A percentile compares a stretch with the other conserved stretches of the same genome.
Evolutionary conservation across 2,113 vertebrate genomes (phyloP).

Genomic region (Atlantisia rogersi): DNA sequence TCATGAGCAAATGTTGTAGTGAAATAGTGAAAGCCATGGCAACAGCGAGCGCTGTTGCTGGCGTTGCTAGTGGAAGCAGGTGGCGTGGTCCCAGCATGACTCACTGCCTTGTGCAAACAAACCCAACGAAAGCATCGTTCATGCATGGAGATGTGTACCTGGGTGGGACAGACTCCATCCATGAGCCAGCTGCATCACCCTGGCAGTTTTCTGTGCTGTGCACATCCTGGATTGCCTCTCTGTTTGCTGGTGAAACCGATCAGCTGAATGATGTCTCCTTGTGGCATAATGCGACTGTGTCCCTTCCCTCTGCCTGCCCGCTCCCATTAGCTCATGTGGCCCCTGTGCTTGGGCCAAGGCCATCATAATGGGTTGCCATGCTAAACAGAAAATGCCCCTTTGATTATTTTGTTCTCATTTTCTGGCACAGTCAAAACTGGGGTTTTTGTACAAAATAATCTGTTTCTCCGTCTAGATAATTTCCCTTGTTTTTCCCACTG

Average conservation of each 20-base stretch:
- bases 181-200: fast-evolving
- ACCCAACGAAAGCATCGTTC: fast-evolving
- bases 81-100: background rate
- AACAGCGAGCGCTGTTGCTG: background rate
- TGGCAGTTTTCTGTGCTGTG: too few species aligned
- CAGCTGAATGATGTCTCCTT: background rate
- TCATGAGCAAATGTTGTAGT: background rate
- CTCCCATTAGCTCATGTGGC: fast-evolving
- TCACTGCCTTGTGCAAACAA: background rate
- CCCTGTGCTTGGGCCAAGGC: too few species aligned
- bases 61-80: background rate
- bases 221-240: background rate
- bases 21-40: conserved; percentile 19
- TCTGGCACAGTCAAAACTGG: background rate
- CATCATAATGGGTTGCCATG: fast-evolving
- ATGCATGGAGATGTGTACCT: fast-evolving
- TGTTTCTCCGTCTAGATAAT: background rate
- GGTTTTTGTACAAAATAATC: background rate
- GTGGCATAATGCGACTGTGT: fast-evolving
- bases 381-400: background rate
- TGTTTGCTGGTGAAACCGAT: background rate
- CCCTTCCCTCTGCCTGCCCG: background rate
- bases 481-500: background rate
- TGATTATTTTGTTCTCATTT: background rate
- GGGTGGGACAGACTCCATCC: background rate